Evolutionary conservation across 1,140 invertebrate species (phyloP), one percentile per base, ranked within the genome.

Genomic region (Ridgeia piscesae): DNA sequence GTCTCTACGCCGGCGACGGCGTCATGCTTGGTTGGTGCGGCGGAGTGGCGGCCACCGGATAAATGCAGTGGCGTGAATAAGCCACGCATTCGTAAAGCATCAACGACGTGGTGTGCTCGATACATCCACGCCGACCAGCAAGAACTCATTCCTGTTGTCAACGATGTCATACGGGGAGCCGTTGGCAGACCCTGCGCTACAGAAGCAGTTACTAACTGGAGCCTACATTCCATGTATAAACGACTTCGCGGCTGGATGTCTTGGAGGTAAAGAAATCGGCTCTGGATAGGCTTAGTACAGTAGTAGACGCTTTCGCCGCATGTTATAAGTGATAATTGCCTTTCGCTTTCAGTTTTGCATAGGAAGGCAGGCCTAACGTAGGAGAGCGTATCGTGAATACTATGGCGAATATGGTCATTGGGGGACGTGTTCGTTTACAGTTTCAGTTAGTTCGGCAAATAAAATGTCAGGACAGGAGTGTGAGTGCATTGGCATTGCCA

Each of bases 321-420:
- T 31, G 58, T 77, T 77, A 77, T 77, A 77, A 77, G 58, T 77
- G 58, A 77, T 77, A 77, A 77, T 77, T 77, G 58, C 58, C 58
- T 77, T 77, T 77, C 58, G 58, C 58, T 77, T 77, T 77, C 58
- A 77, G 58, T 77, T 77, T 77, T 17, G 58, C 27, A 21, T 77
- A 9, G 27, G 58, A 77, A 0, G 27, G 58, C 58, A 77, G 27
- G 58, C 58, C 11, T 77, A 77, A 77, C 58, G 58, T 77, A 21
- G 58, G 58, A 6, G 11, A 77, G 58, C 2, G 27, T 77, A 77
- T 9, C 14, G 17, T 21, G 2, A 77, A 77, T 17, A 4, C 14
- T 77, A 8, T 77, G 27, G 4, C 58, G 27, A 17, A 31, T 77
- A 21, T 21, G 58, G 27, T 31, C 58, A 31, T 77, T 77, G 58